Evolutionary conservation across 2,113 vertebrate genomes (phyloP), one percentile per base, ranked within the genome.

Genomic region (Porphyrio hochstetteri): DNA sequence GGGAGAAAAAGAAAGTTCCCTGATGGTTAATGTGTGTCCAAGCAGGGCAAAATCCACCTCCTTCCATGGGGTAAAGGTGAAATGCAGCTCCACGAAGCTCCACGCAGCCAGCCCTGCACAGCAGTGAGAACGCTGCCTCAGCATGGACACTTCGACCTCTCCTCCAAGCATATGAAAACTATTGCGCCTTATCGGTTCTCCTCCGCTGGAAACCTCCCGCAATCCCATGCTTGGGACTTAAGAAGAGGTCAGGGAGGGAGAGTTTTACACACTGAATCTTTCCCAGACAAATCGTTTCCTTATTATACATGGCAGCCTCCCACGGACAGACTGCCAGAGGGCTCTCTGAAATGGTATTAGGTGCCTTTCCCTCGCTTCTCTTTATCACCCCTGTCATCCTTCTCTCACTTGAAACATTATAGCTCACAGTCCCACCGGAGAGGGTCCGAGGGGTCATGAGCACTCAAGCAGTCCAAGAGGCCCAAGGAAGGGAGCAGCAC

Each of bases 231-330:
- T 94, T 84, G 93, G 68, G 84, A 82, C 83, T 89, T 68, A 42
- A 74, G 53, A 87, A 69, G 74, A 81, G 93, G 95, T 93, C 88
- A 81, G 80, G 25, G 46, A 92, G 81, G 60, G 86, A 91, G 85
- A 86, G 69, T 72, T 97, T 90, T 89, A 91, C 89, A 72, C 16
- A 50, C 80, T 92, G 93, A 96, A 96, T 97, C 91, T 95, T 88
- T 92, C 85, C 64, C 85, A 96, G 93, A 97, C 93, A 94, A 96
- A 94, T 96, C 52, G 23, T 92, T 97, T 95, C 94, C 94, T 96
- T 96, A 94, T 97, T 97, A 88, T 83, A 95, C 85, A 81, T 90
- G 93, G 96, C 96, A 97, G 95, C 94, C 96, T 97, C 97, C 96
- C 91, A 94, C 64, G 9, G 92, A 94, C 15, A 6, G 57, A 52